Percentiles rank a stretch among this genome's conserved stretches.
phyloP scores from a whole-genome alignment of 2,888 invertebrate species.

The Podotricha telesiphe region DNA sequence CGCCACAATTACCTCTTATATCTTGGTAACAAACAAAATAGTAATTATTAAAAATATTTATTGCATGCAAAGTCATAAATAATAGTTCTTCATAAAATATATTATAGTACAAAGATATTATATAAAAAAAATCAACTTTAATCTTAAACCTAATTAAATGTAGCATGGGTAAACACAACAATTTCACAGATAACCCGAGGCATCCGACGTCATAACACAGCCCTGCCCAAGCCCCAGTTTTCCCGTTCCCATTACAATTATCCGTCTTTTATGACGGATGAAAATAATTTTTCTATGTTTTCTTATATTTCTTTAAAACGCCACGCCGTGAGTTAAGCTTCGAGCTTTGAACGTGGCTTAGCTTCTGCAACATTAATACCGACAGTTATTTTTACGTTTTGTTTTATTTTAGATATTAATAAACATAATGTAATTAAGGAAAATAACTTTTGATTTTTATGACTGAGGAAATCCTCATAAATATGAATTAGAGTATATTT shows the following conservation, averaged over 20 bases:
- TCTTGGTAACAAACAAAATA: no score
- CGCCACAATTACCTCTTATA: no score
- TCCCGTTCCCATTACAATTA: conserved; percentile 39
- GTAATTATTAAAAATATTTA: no score
- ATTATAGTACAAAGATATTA: conserved; percentile 10
- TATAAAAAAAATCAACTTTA: conserved; percentile 34
- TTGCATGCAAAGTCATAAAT: no score
- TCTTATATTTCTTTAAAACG: conserved; percentile 12
- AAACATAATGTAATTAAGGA: no score
- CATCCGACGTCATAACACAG: conserved; percentile 35
- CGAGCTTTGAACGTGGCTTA: conserved; percentile 1
- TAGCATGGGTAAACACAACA: conserved; percentile 43
- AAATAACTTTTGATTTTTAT: no score
- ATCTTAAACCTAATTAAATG: conserved; percentile 44
- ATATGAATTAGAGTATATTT: no score
- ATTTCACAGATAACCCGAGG: conserved; percentile 44
- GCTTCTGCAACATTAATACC: not conserved
- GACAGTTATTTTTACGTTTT: not conserved
- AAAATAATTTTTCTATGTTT: conserved; percentile 13
- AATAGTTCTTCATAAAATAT: no score
- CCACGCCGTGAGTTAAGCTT: conserved; percentile 1
- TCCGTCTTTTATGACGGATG: conserved; percentile 33
- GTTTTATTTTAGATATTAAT: no score
- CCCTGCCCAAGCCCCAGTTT: conserved; percentile 20
- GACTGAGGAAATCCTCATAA: no score